A percentile compares a stretch with the other conserved stretches of the same genome.
Evolutionary conservation across 1,140 invertebrate genomes (phyloP).

Genomic region (Dendroctonus valens): DNA sequence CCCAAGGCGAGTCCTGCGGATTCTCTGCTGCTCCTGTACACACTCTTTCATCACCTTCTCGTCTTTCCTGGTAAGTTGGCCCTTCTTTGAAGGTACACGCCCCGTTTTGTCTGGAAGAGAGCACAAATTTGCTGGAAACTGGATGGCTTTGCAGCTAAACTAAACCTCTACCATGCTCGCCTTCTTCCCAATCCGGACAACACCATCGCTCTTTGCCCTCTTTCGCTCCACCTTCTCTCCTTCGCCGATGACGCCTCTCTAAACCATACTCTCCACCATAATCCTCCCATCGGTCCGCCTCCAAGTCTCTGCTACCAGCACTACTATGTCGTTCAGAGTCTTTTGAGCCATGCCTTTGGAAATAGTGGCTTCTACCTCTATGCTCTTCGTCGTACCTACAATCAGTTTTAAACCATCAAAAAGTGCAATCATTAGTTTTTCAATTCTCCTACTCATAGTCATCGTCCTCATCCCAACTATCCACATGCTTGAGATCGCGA

Average conservation of each 20-base stretch:
- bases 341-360: slow-evolving; percentile 38
- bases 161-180: slow-evolving; percentile 36
- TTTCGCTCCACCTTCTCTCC: slow-evolving; percentile 34
- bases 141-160: neutral
- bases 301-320: slow-evolving; percentile 36
- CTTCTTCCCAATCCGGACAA: slow-evolving; percentile 48
- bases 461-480: slow-evolving; percentile 52
- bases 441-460: slow-evolving; percentile 56
- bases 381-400: slow-evolving; percentile 45
- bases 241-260: slow-evolving; percentile 40
- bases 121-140: neutral
- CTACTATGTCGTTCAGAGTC: slow-evolving; percentile 39
- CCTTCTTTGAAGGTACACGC: slow-evolving; percentile 37
- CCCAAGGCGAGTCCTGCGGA: slow-evolving; percentile 57
- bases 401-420: neutral
- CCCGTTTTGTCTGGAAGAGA: slow-evolving; percentile 39
- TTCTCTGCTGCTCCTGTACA: slow-evolving; percentile 48
- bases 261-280: slow-evolving; percentile 32
- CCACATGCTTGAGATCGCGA: slow-evolving; percentile 47
- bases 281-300: slow-evolving; percentile 44
- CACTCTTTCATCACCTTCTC: slow-evolving; percentile 46
- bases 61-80: slow-evolving; percentile 38
- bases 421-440: slow-evolving; percentile 34
- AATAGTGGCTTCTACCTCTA: slow-evolving; percentile 39
- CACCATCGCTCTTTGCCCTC: slow-evolving; percentile 45